phyloP scores from a whole-genome alignment of 2,113 vertebrate genomes.

The Casuarius casuarius region DNA sequence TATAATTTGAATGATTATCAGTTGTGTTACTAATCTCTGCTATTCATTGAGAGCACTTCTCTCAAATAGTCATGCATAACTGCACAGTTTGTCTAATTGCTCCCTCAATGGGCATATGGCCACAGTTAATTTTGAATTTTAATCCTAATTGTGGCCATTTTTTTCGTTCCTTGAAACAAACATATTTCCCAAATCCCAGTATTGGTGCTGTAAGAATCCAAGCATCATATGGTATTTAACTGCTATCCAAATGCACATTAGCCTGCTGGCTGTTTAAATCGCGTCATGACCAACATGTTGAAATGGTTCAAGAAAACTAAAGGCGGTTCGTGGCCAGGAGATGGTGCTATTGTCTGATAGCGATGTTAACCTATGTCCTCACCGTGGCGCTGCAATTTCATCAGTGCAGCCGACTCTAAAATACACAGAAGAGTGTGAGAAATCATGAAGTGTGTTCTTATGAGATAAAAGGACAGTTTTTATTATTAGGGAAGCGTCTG shows the following conservation, averaged over 20 bases:
- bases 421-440: fast-evolving
- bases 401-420: background rate
- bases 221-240: background rate
- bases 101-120: background rate
- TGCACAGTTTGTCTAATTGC: background rate
- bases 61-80: background rate
- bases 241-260: background rate
- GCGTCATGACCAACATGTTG: background rate
- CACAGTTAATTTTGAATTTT: background rate
- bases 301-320: background rate
- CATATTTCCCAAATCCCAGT: fast-evolving
- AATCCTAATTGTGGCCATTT: background rate
- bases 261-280: background rate
- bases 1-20: background rate
- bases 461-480: background rate
- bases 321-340: background rate
- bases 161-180: background rate
- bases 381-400: background rate
- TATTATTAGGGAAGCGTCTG: background rate
- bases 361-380: background rate
- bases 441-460: background rate
- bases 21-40: background rate
- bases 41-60: background rate
- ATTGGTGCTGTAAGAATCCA: background rate
- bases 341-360: background rate